Conservation (phyloP, 1,140 invertebrate species). For the Argopecten irradians region DNA sequence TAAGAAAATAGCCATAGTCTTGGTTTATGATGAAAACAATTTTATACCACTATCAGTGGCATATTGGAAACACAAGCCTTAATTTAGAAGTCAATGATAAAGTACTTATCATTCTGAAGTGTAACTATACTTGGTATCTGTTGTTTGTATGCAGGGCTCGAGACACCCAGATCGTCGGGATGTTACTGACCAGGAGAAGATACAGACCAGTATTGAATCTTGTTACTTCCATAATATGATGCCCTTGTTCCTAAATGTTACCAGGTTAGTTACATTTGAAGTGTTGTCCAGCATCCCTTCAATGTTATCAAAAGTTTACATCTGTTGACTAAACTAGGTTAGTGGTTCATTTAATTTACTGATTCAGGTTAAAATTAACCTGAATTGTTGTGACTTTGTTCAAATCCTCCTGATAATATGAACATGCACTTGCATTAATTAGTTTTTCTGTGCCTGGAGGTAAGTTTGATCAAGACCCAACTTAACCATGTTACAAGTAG, state of each 20-base stretch:
- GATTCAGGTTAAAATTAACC: too few species aligned
- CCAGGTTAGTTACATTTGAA: slow-evolving; percentile 59
- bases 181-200: slow-evolving; percentile 65
- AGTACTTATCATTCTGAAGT: not conserved
- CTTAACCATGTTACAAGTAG: too few species aligned
- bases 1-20: too few species aligned
- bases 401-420: too few species aligned
- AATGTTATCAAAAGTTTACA: not conserved
- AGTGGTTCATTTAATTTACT: not conserved
- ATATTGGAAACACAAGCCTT: too few species aligned
- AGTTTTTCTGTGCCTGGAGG: too few species aligned
- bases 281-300: too few species aligned
- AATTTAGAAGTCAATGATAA: not conserved
- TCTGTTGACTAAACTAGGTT: not conserved
- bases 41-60: too few species aligned
- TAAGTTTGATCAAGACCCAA: too few species aligned
- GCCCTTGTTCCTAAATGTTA: slow-evolving; percentile 73
- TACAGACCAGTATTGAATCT: slow-evolving; percentile 72
- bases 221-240: slow-evolving; percentile 73
- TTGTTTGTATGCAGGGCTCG: slow-evolving; percentile 63
- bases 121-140: not conserved
- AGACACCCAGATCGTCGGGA: slow-evolving; percentile 65
- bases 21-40: too few species aligned
- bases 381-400: too few species aligned
- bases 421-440: too few species aligned